Base-by-base conservation (phyloP, 2,113 vertebrate genomes). In the Antechinus flavipes region DNA sequence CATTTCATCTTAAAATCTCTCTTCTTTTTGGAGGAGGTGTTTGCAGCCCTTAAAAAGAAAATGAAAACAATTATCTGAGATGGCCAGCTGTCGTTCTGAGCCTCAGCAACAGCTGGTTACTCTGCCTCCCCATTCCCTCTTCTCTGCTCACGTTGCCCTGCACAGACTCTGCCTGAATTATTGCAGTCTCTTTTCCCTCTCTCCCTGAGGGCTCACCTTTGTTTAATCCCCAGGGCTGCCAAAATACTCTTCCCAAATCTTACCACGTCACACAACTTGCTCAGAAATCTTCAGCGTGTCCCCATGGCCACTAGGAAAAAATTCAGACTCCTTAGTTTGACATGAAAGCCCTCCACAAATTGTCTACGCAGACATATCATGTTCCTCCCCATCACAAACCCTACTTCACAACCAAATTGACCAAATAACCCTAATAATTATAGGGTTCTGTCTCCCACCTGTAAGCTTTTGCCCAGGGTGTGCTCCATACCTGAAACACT, bases 41-140 rank as follows among this genome's bases (percentile, higher is more conserved):
- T 50, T 89, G 16, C 3, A 56, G 90, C 54, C 91, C 46, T 55
- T 55, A 46, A 89, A 49, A 25, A 49, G 24, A 52, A 12, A 89
- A 0, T 22, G 90, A 95, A 0, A 2, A 0, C 30, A 19, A 93
- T 89, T n/a, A 11, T 50, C 95, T 16, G 25, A 9, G 93, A 56
- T 11, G 8, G 2, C 91, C 27, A 30, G 2, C 0, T 42, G 42
- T 53, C 0, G 30, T 8, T 0, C 2, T 0, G 25, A 46, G 54
- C 10, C 53, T 16, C 1, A 23, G 53, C 50, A 54, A 46, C 9
- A 0, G 42, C 47, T 76, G 61, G 61, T 8, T 84, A 42, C 16
- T 42, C 16, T 42, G 35, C 42, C 35, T 22, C 6, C 8, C 35
- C n/a, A 8, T 8, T 42, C 19, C 68, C 26, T 30, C 58, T 35